phyloP scores from a whole-genome alignment of 2,797 vertebrate species.

The Hybognathus amarus region DNA sequence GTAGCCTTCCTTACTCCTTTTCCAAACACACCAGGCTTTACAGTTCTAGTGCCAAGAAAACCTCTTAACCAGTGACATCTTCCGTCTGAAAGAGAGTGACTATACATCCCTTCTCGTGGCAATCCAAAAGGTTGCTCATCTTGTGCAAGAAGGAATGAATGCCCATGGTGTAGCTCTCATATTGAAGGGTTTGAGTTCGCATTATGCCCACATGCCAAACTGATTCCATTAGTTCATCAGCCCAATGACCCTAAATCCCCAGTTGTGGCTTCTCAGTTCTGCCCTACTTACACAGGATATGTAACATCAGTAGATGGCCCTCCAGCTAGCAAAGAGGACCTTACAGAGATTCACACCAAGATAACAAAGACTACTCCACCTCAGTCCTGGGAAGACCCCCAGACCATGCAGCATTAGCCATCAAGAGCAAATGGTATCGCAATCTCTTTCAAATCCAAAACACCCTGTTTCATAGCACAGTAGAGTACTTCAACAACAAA shows the following conservation, averaged over 20 bases:
- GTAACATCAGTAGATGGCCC: slow-evolving; percentile 78
- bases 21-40: slow-evolving; percentile 78
- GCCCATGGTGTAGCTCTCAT: slow-evolving; percentile 76
- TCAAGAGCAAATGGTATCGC: slow-evolving; percentile 80
- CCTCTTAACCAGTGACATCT: slow-evolving; percentile 79
- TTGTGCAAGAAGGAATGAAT: slow-evolving; percentile 72
- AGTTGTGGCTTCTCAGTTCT: slow-evolving; percentile 64
- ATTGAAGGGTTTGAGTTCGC: slow-evolving; percentile 79
- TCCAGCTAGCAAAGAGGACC: slow-evolving; percentile 65
- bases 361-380: slow-evolving; percentile 73
- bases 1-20: slow-evolving; percentile 82
- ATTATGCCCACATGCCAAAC: slow-evolving; percentile 82
- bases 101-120: slow-evolving; percentile 75
- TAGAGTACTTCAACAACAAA: slow-evolving; percentile 78
- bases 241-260: slow-evolving; percentile 55
- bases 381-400: slow-evolving; percentile 76
- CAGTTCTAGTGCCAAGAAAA: slow-evolving; percentile 80
- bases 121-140: slow-evolving; percentile 71
- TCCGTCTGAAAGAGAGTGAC: slow-evolving; percentile 71
- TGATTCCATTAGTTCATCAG: slow-evolving; percentile 73
- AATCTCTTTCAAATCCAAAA: slow-evolving; percentile 82
- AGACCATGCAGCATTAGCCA: slow-evolving; percentile 75
- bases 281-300: slow-evolving; percentile 75
- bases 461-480: slow-evolving; percentile 83
- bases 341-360: slow-evolving; percentile 70